These are phyloP conservation scores for Pyrochroa serraticornis DNA, from an alignment of 2,888 invertebrate genomes.

Conservation along the genomic window DNA sequence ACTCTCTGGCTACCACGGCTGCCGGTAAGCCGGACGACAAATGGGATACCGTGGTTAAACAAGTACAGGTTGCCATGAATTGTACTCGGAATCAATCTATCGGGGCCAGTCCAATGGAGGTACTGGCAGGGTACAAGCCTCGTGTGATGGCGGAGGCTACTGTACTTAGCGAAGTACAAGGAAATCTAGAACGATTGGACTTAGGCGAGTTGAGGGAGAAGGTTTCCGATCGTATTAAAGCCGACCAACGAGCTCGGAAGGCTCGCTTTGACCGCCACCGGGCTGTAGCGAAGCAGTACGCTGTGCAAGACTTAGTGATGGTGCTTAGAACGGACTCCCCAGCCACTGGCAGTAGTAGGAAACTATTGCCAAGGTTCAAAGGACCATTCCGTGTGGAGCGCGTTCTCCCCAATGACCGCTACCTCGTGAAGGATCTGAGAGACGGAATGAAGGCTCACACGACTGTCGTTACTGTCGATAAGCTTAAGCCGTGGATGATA, in stretches of 20 bases:
- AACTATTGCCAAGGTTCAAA: constrained; percentile 25
- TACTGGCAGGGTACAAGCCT: constrained; percentile 29
- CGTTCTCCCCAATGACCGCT: no score
- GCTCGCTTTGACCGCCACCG: constrained; percentile 21
- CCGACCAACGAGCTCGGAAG: constrained; percentile 29
- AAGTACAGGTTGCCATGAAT: constrained; percentile 40
- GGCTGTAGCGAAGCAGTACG: constrained; percentile 5
- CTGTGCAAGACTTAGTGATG: constrained; percentile 30
- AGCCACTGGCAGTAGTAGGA: constrained; percentile 26
- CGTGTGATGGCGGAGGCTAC: constrained; percentile 18
- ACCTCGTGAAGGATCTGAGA: no score
- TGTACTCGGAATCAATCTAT: constrained; percentile 29
- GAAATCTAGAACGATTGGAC: constrained; percentile 1
- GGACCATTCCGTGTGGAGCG: constrained; percentile 19
- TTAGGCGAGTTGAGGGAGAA: constrained; percentile 17
- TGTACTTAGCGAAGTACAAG: constrained; percentile 15
- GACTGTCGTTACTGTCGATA: no score
- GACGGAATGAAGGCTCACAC: no score
- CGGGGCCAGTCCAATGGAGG: constrained; percentile 30
- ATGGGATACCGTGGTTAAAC: constrained; percentile 40
- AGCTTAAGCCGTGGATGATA: no score
- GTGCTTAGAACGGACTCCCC: constrained; percentile 25
- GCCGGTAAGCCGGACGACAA: constrained; percentile 26
- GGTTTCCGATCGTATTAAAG: constrained; percentile 20
- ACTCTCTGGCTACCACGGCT: constrained; percentile 3